Conservation (phyloP, 2,888 invertebrate genomes). For the Ochropacha duplaris region DNA sequence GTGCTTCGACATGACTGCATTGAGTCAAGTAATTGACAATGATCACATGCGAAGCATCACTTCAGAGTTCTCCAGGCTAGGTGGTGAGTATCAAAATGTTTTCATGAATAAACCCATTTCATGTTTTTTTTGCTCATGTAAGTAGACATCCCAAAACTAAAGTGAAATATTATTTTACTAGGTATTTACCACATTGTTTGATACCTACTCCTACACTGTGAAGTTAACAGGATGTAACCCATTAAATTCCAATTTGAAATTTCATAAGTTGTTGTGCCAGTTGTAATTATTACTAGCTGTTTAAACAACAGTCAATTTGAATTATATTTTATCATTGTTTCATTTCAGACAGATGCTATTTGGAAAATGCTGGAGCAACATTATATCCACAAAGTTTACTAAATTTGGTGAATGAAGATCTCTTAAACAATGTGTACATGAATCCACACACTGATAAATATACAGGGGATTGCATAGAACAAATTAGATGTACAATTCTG, state of each 20-base stretch:
- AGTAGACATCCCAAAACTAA: background rate
- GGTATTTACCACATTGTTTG: background rate
- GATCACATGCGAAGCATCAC: conserved; percentile 65
- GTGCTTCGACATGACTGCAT: conserved; percentile 51
- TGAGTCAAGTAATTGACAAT: conserved; percentile 68
- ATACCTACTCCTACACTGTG: background rate
- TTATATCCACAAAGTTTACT: conserved; percentile 91
- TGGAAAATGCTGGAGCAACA: conserved; percentile 95
- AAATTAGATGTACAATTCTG: conserved; percentile 92
- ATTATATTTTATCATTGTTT: background rate
- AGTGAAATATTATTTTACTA: background rate
- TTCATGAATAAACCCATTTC: too few species aligned
- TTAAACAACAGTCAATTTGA: too few species aligned
- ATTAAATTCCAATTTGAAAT: background rate
- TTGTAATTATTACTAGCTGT: background rate
- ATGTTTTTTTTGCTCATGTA: background rate
- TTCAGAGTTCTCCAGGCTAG: conserved; percentile 68
- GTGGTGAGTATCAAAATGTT: conserved; percentile 54
- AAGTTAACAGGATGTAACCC: background rate
- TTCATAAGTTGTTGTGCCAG: background rate
- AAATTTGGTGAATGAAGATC: conserved; percentile 83
- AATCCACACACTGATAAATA: conserved; percentile 95
- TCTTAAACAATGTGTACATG: conserved; percentile 89
- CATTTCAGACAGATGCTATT: conserved; percentile 87
- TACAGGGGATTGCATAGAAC: conserved; percentile 93